Base-by-base conservation (phyloP, 2,113 vertebrate species). In the Tupaia tana region DNA sequence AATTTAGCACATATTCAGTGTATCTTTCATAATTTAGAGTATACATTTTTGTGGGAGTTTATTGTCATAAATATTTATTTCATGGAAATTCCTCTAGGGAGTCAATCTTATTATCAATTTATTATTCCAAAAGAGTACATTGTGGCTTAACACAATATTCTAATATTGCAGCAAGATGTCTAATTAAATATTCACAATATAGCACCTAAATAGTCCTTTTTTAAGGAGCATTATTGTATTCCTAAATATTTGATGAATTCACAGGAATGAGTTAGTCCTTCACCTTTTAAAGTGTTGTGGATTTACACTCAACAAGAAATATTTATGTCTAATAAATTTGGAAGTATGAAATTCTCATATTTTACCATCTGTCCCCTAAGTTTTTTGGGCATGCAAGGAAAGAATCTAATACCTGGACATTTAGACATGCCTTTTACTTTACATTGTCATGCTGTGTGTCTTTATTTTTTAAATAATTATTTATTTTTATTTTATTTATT, bases 161-260 rank as follows among this genome's bases (percentile, higher is more conserved):
- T 94, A 67, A 89, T 84, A 70, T 80, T 93, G 79, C 69, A 94
- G 78, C 29, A 75, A 91, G 52, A 90, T 80, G 56, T 78, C 82
- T 89, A 73, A 86, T 87, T 96, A 97, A 83, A 69, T 84, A 95
- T 89, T 92, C 43, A 78, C 80, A 71, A 56, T 6, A 78, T 29
- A 93, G 22, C 56, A 80, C 58, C 88, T 93, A 79, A 79, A 70
- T 7, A 83, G 58, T 31, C 29, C 34, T 95, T 94, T 97, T 70
- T 66, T 86, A 52, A 19, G 63, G n/a, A 86, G 9, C 25, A 12
- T 27, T 54, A 27, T 34, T 64, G 29, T 93, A 12, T 70, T 91
- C 86, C 61, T 89, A 96, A 94, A 90, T 86, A 96, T 95, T 93
- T 69, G 52, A 96, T 84, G 22, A 95, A 80, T 86, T 92, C 66